Evolutionary conservation across 2,797 vertebrate genomes (phyloP), one percentile per base, ranked within the genome.

Genomic region (Garrulus glandarius): DNA sequence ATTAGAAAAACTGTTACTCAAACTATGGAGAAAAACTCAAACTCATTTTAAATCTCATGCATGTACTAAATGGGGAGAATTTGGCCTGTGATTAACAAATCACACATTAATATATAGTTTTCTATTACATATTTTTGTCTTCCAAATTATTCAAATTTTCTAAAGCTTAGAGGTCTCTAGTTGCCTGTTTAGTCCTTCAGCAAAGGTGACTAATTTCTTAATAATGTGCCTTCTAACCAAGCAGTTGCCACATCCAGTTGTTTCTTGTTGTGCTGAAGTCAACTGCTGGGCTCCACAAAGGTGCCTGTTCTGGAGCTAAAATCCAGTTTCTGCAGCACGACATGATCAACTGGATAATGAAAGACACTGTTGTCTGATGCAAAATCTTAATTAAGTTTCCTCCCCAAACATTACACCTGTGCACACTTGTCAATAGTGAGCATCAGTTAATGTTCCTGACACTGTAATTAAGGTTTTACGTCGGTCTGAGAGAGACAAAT

Each of bases 331-430:
- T 91, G 82, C 61, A 83, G 57, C 60, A 10, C 37, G 71, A 11
- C 56, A 13, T 16, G 57, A 77, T 78, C 43, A 75, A 41, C 56
- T 50, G 53, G 87, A 75, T 82, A 89, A 70, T 83, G 94, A 93
- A 83, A 85, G 64, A 39, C 34, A 16, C 44, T 46, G 29, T 63
- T 56, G 71, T 85, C 83, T 75, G 61, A 80, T 93, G 71, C n/a
- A 89, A 78, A 83, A 46, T 70, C 77, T 70, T 96, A 60, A 91
- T 95, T 68, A 86, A 82, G 34, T 86, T 94, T 92, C 89, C 59
- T 92, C 84, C 89, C 77, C 59, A 84, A 86, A 80, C 65, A 84
- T 88, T 96, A 84, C 34, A 93, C 92, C 91, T 94, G 61, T 52
- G 87, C 71, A n/a, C 65, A 41, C 87, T 92, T 87, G 79, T 84